Evolutionary conservation across 2,797 vertebrate species (phyloP), one percentile per base, ranked within the genome.

Genomic region (Ptychadena robeensis): DNA sequence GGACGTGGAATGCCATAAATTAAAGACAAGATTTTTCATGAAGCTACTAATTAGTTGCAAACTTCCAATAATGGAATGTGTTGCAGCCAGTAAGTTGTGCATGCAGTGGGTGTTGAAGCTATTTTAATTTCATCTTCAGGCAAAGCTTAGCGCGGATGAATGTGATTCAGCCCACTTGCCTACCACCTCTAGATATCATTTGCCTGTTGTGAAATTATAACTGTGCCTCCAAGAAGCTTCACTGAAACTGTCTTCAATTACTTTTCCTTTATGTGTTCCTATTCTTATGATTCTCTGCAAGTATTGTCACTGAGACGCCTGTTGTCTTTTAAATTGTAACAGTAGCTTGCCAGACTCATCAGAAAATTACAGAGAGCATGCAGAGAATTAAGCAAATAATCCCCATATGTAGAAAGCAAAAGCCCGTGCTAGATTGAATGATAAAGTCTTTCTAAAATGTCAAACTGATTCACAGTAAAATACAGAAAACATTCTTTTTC

Each of bases 1-100:
- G 34, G 87, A 91, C 86, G 73, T 61, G 68, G 88, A 88, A 81
- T 84, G 77, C 65, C 32, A 35, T 85, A 92, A 89, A 87, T 83
- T 82, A 88, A 86, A 81, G 87, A 87, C 32, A 81, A 80, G 72
- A 83, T 77, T 76, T 53, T 80, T 80, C 66, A 59, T 31, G 66
- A 82, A 87, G 69, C 75, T 88, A 82, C 86, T 85, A 38, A 81
- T 57, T 88, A 78, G 69, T 74, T 86, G 66, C 59, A 86, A 87
- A 59, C 77, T 82, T 82, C 81, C 85, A 87, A 79, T 66, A 70
- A 75, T 73, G 79, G 75, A 71, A 87, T 69, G 76, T 48, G 84
- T 22, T 87, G 37, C 71, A 48, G 38, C 44, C 82, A 53, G 75
- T 82, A 66, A 80, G 79, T 61, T 78, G 61, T 70, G 70, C 70